phyloP scores from a whole-genome alignment of 2,888 invertebrate species.

The Philonicus albiceps region DNA sequence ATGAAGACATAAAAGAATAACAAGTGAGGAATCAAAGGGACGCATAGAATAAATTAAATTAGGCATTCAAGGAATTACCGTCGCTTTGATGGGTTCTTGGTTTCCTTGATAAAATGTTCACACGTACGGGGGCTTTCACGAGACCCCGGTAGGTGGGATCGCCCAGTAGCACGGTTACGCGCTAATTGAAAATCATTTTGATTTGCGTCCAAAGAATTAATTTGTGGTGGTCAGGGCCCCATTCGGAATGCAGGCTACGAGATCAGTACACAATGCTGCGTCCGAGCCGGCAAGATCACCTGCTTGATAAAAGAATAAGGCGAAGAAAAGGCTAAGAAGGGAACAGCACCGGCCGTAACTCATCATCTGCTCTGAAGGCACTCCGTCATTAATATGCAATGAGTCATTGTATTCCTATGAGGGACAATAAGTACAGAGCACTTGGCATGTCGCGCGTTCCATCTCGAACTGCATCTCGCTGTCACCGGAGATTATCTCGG shows the following conservation, averaged over 20 bases:
- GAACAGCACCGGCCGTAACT: slow-evolving; percentile 1
- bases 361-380: slow-evolving; percentile 31
- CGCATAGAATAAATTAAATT: background rate
- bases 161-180: background rate
- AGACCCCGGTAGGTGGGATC: background rate
- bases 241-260: background rate
- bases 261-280: background rate
- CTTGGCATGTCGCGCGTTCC: slow-evolving; percentile 49
- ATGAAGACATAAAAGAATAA: background rate
- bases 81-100: background rate
- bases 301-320: background rate
- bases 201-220: background rate
- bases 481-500: slow-evolving; percentile 22
- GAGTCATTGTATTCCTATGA: slow-evolving; percentile 44
- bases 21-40: background rate
- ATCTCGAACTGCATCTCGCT: slow-evolving; percentile 25
- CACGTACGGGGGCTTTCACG: background rate
- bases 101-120: background rate
- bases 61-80: background rate
- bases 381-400: slow-evolving; percentile 44
- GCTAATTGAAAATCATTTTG: background rate
- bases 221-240: background rate
- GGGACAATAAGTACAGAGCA: slow-evolving; percentile 45
- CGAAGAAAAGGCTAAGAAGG: background rate
- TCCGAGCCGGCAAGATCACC: background rate